Conservation (phyloP, 2,113 vertebrate genomes). For the Eretmochelys imbricata region DNA sequence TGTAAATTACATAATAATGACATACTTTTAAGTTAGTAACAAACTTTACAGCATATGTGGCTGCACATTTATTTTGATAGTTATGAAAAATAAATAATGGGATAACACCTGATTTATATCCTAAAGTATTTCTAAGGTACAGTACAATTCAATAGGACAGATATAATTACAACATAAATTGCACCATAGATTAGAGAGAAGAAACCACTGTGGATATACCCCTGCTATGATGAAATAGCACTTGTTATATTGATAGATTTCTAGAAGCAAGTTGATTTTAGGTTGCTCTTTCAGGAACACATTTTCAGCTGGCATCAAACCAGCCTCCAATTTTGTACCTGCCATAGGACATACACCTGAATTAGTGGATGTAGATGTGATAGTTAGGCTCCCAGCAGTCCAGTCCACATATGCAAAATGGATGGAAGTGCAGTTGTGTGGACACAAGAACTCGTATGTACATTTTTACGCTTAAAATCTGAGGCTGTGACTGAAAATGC, state of each 20-base stretch:
- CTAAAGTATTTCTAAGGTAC: background rate
- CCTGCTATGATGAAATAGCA: background rate
- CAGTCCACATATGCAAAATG: background rate
- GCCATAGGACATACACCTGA: background rate
- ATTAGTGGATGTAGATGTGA: fast-evolving
- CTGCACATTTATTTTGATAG: background rate
- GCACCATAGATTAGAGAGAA: background rate
- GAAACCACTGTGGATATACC: background rate
- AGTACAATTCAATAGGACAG: background rate
- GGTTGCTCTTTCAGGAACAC: background rate
- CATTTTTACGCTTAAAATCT: background rate
- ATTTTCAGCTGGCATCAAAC: background rate
- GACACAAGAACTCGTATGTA: background rate
- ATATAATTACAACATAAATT: background rate
- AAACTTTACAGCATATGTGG: background rate
- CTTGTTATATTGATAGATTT: background rate
- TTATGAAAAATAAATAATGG: background rate
- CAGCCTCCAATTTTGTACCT: background rate
- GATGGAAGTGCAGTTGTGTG: background rate
- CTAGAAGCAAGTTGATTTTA: background rate
- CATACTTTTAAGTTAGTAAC: background rate
- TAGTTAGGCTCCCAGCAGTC: background rate
- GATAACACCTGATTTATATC: background rate
- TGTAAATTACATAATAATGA: background rate
- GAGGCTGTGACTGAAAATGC: background rate